phyloP scores from a whole-genome alignment of 2,888 invertebrate genomes.

The Apocheima hispidaria region DNA sequence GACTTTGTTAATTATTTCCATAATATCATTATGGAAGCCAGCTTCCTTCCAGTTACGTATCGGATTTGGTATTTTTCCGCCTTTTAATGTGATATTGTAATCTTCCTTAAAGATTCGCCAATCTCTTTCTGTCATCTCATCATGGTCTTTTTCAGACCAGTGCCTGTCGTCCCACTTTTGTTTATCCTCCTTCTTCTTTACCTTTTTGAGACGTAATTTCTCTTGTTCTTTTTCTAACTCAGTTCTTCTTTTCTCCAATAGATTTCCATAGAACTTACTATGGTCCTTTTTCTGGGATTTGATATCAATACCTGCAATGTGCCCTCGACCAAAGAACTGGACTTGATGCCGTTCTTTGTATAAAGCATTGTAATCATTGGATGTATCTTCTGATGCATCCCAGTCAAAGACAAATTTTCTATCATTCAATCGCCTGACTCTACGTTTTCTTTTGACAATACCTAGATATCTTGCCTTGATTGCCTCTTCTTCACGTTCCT shows the following conservation, averaged over 20 bases:
- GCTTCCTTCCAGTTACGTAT: conserved; percentile 98
- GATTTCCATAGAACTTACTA: conserved; percentile 98
- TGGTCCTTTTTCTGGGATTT: conserved; percentile 98
- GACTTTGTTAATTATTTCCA: conserved; percentile 97
- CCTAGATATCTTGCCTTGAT: conserved; percentile 98
- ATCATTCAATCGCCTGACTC: conserved; percentile 97
- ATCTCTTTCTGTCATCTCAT: conserved; percentile 99
- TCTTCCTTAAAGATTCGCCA: conserved; percentile 99
- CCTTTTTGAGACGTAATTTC: conserved; percentile 95
- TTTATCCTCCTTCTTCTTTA: conserved; percentile 98
- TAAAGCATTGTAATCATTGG: conserved; percentile 97
- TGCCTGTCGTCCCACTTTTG: conserved; percentile 99
- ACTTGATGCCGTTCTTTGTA: conserved; percentile 99
- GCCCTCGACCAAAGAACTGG: conserved; percentile 99
- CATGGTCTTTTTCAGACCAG: conserved; percentile 97
- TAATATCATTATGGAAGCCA: conserved; percentile 94
- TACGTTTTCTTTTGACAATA: conserved; percentile 95
- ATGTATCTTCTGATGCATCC: conserved; percentile 99
- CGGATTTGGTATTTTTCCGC: conserved; percentile 98
- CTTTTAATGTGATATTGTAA: conserved; percentile 99
- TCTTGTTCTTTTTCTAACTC: conserved; percentile 99
- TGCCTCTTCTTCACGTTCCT: conserved; percentile 97
- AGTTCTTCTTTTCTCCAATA: conserved; percentile 97
- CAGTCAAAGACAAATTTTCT: conserved; percentile 99
- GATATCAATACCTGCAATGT: conserved; percentile 99